A percentile compares a stretch with the other conserved stretches of the same genome.
Evolutionary conservation across 1,140 invertebrate genomes (phyloP).

Genomic region (Brachystomella parvula): DNA sequence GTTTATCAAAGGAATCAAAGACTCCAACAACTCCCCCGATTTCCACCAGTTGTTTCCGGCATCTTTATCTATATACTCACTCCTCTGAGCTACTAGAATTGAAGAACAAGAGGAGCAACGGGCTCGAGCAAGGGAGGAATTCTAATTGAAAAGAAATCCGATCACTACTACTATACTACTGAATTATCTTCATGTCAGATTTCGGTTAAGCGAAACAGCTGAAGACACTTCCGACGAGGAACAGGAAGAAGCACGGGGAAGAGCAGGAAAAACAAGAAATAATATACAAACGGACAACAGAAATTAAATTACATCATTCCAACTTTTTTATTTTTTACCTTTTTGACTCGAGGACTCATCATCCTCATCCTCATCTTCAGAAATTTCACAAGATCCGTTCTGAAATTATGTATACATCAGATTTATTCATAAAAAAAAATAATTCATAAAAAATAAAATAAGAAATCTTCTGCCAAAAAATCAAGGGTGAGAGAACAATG

Average conservation of each 20-base stretch:
- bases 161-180: background rate
- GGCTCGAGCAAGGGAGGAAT: constrained; percentile 8
- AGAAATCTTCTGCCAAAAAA: background rate
- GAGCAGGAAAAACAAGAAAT: background rate
- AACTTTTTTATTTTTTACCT: constrained; percentile 16
- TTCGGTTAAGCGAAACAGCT: background rate
- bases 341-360: constrained; percentile 23
- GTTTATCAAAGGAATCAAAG: constrained; percentile 8
- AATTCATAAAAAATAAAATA: background rate
- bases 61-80: background rate
- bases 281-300: background rate
- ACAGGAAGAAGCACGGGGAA: background rate
- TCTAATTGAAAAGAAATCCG: constrained; percentile 11
- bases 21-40: background rate
- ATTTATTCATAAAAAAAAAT: background rate
- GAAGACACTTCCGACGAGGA: background rate
- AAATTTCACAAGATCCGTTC: constrained; percentile 28
- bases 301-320: background rate
- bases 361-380: constrained; percentile 25
- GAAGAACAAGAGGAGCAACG: constrained; percentile 4
- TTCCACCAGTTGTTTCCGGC: constrained; percentile 1
- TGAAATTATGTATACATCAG: constrained; percentile 16
- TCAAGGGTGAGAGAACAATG: too few species aligned
- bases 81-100: too few species aligned
- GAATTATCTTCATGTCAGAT: background rate